Conservation (phyloP, 2,113 vertebrate species). For the Corythoichthys intestinalis region DNA sequence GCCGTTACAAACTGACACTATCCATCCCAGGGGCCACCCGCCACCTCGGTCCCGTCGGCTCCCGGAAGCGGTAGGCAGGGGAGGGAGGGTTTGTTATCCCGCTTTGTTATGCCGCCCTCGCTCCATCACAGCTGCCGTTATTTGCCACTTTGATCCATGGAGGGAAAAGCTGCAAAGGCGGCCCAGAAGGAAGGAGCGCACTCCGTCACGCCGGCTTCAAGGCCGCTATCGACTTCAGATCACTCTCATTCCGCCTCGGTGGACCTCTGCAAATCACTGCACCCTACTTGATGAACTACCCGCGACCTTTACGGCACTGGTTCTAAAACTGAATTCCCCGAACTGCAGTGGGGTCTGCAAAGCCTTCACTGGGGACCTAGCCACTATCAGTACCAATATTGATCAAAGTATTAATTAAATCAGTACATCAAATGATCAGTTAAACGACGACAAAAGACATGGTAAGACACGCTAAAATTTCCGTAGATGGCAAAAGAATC, state of each 20-base stretch:
- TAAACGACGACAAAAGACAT: no score
- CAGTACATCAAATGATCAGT: no score
- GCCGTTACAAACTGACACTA: conserved; percentile 57
- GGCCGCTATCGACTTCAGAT: conserved; percentile 44
- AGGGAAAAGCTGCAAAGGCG: conserved; percentile 60
- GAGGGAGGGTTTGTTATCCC: conserved; percentile 53
- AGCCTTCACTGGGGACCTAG: not conserved
- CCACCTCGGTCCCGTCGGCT: conserved; percentile 35
- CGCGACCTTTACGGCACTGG: not conserved
- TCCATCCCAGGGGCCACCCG: conserved; percentile 54
- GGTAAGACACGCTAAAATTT: no score
- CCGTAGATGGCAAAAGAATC: no score
- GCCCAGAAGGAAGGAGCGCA: conserved; percentile 40
- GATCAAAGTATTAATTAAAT: no score
- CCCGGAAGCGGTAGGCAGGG: conserved; percentile 31
- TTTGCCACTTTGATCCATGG: conserved; percentile 65
- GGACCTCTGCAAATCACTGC: conserved; percentile 49
- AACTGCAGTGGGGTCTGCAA: not conserved
- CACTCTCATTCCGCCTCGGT: conserved; percentile 27
- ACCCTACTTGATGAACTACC: conserved; percentile 28
- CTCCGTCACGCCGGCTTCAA: conserved; percentile 48
- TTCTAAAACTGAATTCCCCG: not conserved
- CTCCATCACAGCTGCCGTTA: conserved; percentile 63
- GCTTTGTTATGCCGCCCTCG: conserved; percentile 62
- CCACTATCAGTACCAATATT: not conserved